Evolutionary conservation across 30 jellyfish, hydroid and myxozoan genomes (phyloP).

Genomic region (Clytia hemisphaerica): DNA sequence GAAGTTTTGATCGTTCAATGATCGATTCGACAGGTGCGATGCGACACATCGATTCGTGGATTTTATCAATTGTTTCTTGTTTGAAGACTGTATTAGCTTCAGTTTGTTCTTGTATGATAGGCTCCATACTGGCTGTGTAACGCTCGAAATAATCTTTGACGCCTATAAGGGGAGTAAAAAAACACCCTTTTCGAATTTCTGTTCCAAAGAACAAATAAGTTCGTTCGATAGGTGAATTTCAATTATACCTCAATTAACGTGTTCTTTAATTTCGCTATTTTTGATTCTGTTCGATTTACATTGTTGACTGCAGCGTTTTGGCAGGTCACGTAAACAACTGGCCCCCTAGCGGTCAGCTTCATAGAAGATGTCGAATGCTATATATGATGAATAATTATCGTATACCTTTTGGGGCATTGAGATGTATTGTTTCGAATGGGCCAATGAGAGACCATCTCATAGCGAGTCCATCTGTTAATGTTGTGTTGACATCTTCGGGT

Average conservation of each 20-base stretch:
- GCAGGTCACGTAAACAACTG: too few species aligned
- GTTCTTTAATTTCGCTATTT: too few species aligned
- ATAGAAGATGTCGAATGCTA: too few species aligned
- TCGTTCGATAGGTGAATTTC: too few species aligned
- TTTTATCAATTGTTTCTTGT: slow-evolving; percentile 72
- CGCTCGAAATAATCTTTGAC: slow-evolving; percentile 88
- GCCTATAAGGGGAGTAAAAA: slow-evolving; percentile 44
- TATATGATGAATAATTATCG: too few species aligned
- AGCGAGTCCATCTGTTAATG: slow-evolving; percentile 90
- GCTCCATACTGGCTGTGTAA: slow-evolving; percentile 67
- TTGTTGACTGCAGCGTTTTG: too few species aligned
- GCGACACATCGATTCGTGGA: slow-evolving; percentile 78
- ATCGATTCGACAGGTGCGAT: slow-evolving; percentile 57
- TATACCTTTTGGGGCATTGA: slow-evolving; percentile 76
- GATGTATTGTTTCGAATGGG: slow-evolving; percentile 89
- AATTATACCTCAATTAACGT: too few species aligned
- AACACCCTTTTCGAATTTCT: too few species aligned
- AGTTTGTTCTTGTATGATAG: slow-evolving; percentile 64
- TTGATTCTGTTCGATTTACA: too few species aligned
- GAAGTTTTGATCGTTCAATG: slow-evolving; percentile 57
- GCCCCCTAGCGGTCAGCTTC: too few species aligned
- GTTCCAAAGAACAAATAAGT: too few species aligned
- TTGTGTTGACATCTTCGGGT: slow-evolving; percentile 90
- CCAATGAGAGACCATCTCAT: slow-evolving; percentile 88
- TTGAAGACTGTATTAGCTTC: slow-evolving; percentile 44